Percentiles rank a stretch among this genome's conserved stretches.
Conservation (phyloP, 2,888 invertebrate species). For the Cryptocephalus primarius region DNA sequence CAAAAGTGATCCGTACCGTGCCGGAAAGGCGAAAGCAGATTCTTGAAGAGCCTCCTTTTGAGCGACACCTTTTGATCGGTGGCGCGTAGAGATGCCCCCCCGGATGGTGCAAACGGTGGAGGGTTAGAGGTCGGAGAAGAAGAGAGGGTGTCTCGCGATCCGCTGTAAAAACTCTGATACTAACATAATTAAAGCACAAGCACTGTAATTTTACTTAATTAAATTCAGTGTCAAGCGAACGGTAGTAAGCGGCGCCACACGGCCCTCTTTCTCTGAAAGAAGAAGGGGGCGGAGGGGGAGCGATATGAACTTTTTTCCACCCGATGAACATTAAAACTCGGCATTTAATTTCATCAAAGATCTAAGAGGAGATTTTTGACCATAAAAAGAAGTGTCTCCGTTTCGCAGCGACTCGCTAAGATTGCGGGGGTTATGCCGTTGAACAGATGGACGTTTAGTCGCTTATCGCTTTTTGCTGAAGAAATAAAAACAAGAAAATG, state of each 20-base stretch:
- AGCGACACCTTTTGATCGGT: conserved; percentile 35
- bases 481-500: conserved; percentile 29
- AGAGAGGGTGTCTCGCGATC: conserved; percentile 19
- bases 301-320: conserved; percentile 43
- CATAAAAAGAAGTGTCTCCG: conserved; percentile 36
- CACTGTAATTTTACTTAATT: conserved; percentile 46
- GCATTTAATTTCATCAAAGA: conserved; percentile 43
- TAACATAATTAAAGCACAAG: conserved; percentile 47
- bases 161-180: conserved; percentile 39
- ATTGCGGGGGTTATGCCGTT: conserved; percentile 26
- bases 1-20: no score
- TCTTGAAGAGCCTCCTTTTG: conserved; percentile 16
- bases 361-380: conserved; percentile 41
- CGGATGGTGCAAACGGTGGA: conserved; percentile 23
- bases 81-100: conserved; percentile 26
- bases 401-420: conserved; percentile 19
- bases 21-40: conserved; percentile 7
- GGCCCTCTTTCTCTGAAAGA: not conserved
- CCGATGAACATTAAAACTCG: conserved; percentile 43
- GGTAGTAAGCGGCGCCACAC: conserved; percentile 7
- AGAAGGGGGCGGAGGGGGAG: conserved; percentile 14
- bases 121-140: not conserved
- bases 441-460: conserved; percentile 33
- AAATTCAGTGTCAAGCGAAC: conserved; percentile 40
- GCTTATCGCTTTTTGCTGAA: conserved; percentile 15